Evolutionary conservation across 2,888 invertebrate genomes (phyloP).

Genomic region (Sphaeridia pumilis): DNA sequence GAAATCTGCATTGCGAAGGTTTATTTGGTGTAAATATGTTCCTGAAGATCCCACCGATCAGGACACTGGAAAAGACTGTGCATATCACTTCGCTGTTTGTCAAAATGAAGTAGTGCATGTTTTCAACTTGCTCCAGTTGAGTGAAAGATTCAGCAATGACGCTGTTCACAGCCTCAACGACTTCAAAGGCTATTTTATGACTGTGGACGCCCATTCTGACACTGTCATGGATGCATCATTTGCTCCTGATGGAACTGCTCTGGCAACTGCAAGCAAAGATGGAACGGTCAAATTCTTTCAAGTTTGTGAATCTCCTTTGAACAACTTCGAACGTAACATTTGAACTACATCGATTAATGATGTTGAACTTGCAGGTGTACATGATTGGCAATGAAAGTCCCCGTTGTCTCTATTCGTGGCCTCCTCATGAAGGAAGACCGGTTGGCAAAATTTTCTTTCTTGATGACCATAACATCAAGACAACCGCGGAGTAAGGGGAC

Average conservation of each 20-base stretch:
- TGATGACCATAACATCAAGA: slow-evolving; percentile 73
- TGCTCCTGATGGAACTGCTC: slow-evolving; percentile 87
- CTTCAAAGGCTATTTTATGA: slow-evolving; percentile 45
- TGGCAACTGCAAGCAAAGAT: slow-evolving; percentile 78
- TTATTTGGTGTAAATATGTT: slow-evolving; percentile 90
- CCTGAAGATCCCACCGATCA: slow-evolving; percentile 48
- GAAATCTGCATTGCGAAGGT: slow-evolving; percentile 46
- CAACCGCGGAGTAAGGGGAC: slow-evolving; percentile 41
- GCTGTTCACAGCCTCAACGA: slow-evolving; percentile 41
- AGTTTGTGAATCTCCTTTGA: slow-evolving; percentile 38
- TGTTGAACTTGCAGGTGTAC: slow-evolving; percentile 51
- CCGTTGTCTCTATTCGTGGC: slow-evolving; percentile 83
- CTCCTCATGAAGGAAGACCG: slow-evolving; percentile 77
- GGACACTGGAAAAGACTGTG: slow-evolving; percentile 50
- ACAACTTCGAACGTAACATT: too few relatives aligned
- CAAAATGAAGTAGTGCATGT: slow-evolving; percentile 54
- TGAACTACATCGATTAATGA: neutral
- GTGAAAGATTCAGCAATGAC: slow-evolving; percentile 41
- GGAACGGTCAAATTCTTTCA: slow-evolving; percentile 89
- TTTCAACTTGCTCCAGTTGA: slow-evolving; percentile 46
- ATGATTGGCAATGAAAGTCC: slow-evolving; percentile 55
- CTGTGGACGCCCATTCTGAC: slow-evolving; percentile 50
- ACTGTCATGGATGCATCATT: slow-evolving; percentile 74
- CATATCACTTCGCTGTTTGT: slow-evolving; percentile 66
- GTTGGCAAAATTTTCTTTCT: slow-evolving; percentile 84